Conservation (phyloP, 2,888 invertebrate genomes). For the Alentia gelatinosa region DNA sequence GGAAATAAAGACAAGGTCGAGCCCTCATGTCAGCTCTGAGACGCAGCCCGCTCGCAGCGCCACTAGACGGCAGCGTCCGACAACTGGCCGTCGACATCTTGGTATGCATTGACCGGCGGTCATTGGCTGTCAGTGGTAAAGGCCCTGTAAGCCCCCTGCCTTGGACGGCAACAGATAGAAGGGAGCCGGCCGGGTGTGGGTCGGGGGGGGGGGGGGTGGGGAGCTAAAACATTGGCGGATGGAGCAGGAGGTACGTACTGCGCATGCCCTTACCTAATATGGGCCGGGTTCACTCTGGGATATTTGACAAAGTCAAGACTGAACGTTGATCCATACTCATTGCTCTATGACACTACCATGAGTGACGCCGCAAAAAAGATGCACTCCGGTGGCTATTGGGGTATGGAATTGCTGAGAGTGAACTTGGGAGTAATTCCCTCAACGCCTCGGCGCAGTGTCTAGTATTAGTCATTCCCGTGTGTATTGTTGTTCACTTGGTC, state of each 20-base stretch:
- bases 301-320: background rate
- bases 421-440: background rate
- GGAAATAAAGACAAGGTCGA: slow-evolving; percentile 47
- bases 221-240: no score
- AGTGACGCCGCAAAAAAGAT: background rate
- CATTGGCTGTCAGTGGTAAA: slow-evolving; percentile 3
- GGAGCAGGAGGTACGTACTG: background rate
- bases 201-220: background rate
- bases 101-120: slow-evolving; percentile 45
- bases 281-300: background rate
- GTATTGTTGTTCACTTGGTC: slow-evolving; percentile 6
- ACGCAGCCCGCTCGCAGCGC: background rate
- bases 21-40: background rate
- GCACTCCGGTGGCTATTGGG: background rate
- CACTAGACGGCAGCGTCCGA: background rate
- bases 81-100: slow-evolving; percentile 3
- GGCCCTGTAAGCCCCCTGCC: background rate
- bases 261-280: background rate
- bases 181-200: background rate
- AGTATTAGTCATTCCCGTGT: background rate
- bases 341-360: no score
- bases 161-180: background rate
- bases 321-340: background rate
- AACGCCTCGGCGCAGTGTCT: background rate
- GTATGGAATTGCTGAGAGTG: background rate